Percentiles rank a stretch among this genome's conserved stretches.
These are phyloP conservation scores for Pinctada fucata DNA, from an alignment of 2,888 invertebrate species.

Conservation along the genomic window DNA sequence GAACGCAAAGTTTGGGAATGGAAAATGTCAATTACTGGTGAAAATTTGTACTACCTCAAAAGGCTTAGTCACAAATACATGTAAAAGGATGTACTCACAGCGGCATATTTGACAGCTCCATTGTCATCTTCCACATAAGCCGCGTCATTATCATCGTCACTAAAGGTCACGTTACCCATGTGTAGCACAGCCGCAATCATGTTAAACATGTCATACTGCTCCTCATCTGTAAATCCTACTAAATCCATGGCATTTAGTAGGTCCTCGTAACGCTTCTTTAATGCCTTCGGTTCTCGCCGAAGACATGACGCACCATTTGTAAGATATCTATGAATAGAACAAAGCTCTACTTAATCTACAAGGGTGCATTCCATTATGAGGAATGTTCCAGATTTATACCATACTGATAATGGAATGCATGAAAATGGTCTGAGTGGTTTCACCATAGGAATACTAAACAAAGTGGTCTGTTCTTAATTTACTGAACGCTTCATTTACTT, in stretches of 20 bases:
- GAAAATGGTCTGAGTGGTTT: too few species aligned
- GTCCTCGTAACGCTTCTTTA: conserved; percentile 64
- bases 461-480: too few species aligned
- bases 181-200: conserved; percentile 71
- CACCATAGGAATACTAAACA: too few species aligned
- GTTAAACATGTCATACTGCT: conserved; percentile 72
- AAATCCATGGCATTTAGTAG: conserved; percentile 72
- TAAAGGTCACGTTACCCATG: conserved; percentile 71
- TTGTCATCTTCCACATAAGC: conserved; percentile 58
- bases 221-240: conserved; percentile 75
- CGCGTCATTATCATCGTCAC: conserved; percentile 64
- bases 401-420: too few species aligned
- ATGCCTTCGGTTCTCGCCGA: conserved; percentile 43
- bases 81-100: conserved; percentile 50
- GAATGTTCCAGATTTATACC: too few species aligned
- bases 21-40: too few species aligned
- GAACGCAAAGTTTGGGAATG: too few species aligned
- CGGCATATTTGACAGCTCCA: conserved; percentile 52
- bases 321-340: conserved; percentile 57
- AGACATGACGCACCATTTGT: conserved; percentile 54
- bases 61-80: too few species aligned
- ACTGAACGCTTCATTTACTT: too few species aligned
- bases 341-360: too few species aligned
- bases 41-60: too few species aligned
- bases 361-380: too few species aligned